These are phyloP conservation scores for Virgularia gustaviana DNA, from an alignment of 92 coral and sea anemone genomes.

Conservation along the genomic window DNA sequence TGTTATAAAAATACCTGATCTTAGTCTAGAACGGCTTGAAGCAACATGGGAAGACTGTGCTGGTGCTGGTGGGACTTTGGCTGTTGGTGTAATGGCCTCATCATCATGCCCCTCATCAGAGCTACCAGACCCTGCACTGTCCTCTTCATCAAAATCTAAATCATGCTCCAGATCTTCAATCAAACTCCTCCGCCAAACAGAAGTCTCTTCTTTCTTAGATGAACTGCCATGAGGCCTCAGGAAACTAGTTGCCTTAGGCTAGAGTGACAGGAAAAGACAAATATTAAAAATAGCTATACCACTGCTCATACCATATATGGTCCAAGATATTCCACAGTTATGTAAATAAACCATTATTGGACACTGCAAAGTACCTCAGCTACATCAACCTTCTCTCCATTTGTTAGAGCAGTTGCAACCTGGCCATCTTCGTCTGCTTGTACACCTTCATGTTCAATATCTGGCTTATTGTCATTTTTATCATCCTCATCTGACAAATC, in stretches of 20 bases:
- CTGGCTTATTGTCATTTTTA: background rate
- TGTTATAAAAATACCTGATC: slow-evolving; percentile 18
- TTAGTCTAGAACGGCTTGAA: slow-evolving; percentile 20
- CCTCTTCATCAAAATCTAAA: slow-evolving; percentile 66
- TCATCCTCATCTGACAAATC: slow-evolving; percentile 22
- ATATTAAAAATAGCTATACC: no score
- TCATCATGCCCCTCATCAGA: slow-evolving; percentile 77
- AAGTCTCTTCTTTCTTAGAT: slow-evolving; percentile 26
- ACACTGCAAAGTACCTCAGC: no score
- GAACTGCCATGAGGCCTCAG: background rate
- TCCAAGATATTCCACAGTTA: no score
- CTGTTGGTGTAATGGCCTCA: slow-evolving; percentile 71
- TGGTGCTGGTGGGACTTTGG: slow-evolving; percentile 74
- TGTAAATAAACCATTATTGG: no score
- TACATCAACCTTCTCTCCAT: background rate
- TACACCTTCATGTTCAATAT: no score
- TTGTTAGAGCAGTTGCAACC: background rate
- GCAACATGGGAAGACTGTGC: slow-evolving; percentile 37
- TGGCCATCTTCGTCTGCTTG: background rate
- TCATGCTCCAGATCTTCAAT: slow-evolving; percentile 79
- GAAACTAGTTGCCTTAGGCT: no score
- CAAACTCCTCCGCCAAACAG: slow-evolving; percentile 77
- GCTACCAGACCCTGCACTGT: slow-evolving; percentile 64
- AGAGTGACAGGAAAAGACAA: no score
- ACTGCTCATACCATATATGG: no score